Conservation (phyloP, 2,888 invertebrate species). For the Siphonodentalium dalli region DNA sequence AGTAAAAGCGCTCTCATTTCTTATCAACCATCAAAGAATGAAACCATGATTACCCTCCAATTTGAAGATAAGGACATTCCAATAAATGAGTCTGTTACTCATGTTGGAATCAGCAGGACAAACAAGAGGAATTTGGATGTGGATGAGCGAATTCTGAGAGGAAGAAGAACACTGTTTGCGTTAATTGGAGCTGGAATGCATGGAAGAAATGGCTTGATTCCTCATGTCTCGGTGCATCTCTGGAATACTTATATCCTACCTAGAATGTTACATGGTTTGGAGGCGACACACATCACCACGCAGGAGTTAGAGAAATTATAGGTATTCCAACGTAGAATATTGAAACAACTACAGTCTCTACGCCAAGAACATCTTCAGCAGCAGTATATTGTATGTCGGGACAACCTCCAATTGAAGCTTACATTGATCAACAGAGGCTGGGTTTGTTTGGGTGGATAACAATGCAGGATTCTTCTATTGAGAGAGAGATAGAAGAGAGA, state of each 20-base stretch:
- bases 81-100: not conserved
- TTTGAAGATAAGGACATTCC: not conserved
- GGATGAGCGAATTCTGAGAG: not conserved
- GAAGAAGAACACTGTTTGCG: not conserved
- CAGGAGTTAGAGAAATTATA: not conserved
- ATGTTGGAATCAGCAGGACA: not conserved
- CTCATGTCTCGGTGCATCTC: not conserved
- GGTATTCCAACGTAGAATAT: not conserved
- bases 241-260: not conserved
- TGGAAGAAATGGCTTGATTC: not conserved
- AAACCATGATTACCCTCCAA: not conserved
- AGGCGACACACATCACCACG: not conserved
- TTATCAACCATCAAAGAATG: too few relatives aligned
- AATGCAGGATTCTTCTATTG: too few relatives aligned
- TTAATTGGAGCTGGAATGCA: slow-evolving; percentile 7
- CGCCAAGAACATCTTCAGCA: too few relatives aligned
- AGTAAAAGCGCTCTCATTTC: not conserved
- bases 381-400: too few relatives aligned
- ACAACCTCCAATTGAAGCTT: too few relatives aligned
- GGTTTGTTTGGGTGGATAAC: too few relatives aligned
- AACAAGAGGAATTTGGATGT: not conserved
- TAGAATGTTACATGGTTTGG: not conserved
- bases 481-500: too few relatives aligned
- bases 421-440: too few relatives aligned
- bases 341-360: slow-evolving; percentile 2